A percentile compares a stretch with the other conserved stretches of the same genome.
These are phyloP conservation scores for Callaeas wilsoni DNA, from an alignment of 2,113 vertebrate genomes.

Conservation along the genomic window DNA sequence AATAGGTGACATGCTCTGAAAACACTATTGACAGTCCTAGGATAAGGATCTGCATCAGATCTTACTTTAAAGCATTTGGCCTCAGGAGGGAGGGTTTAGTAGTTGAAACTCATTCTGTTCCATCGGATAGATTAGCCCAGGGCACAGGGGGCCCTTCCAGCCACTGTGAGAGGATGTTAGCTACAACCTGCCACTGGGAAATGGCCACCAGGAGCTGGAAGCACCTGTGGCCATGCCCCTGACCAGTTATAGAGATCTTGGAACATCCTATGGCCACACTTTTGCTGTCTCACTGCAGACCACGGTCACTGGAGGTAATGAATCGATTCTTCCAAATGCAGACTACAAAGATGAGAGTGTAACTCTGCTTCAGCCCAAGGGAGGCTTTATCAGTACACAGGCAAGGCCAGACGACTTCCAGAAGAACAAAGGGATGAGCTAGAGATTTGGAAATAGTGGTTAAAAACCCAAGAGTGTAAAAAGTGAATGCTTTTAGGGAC, in stretches of 20 bases:
- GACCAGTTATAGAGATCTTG: not conserved
- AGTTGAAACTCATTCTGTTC: slow-evolving; percentile 32
- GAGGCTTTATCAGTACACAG: not conserved
- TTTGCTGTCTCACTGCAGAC: not conserved
- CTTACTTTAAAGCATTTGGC: slow-evolving; percentile 36
- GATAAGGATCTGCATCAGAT: slow-evolving; percentile 49
- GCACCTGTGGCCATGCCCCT: not conserved
- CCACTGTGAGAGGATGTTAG: not conserved
- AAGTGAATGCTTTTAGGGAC: not conserved
- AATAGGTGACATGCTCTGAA: not conserved
- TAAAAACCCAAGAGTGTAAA: not conserved
- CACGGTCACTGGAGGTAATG: not conserved
- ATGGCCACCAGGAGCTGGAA: not conserved
- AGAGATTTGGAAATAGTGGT: not conserved
- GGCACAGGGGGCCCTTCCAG: not conserved
- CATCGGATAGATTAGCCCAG: slow-evolving; percentile 27
- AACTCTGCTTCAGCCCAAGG: not conserved
- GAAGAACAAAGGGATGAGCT: not conserved
- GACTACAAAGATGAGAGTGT: not conserved
- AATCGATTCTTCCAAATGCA: not conserved
- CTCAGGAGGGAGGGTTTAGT: slow-evolving; percentile 39
- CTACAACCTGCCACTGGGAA: not conserved
- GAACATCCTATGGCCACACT: not conserved
- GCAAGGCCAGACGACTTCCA: not conserved
- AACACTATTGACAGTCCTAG: not conserved